phyloP scores from a whole-genome alignment of 1,140 invertebrate species.

The Liolophura sinensis region DNA sequence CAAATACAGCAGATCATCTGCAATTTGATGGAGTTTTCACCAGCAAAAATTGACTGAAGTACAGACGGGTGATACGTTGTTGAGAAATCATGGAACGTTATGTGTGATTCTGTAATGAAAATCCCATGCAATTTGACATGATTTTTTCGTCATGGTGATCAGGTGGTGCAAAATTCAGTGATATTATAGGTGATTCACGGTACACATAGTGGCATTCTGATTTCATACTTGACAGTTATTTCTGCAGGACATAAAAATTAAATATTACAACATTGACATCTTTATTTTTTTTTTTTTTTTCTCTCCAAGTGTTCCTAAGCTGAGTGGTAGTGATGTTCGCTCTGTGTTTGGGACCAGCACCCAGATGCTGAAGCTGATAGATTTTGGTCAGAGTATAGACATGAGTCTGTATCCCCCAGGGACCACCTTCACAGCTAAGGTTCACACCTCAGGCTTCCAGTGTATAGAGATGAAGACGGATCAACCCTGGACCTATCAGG shows the following conservation, averaged over 20 bases:
- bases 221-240: background rate
- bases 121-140: too few relatives aligned
- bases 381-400: constrained; percentile 87
- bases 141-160: too few relatives aligned
- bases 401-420: constrained; percentile 79
- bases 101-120: too few relatives aligned
- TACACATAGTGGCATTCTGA: too few relatives aligned
- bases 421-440: constrained; percentile 76
- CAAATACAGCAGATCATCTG: too few relatives aligned
- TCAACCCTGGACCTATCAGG: constrained; percentile 88
- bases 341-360: constrained; percentile 33
- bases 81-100: too few relatives aligned
- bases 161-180: too few relatives aligned
- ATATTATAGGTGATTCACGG: too few relatives aligned
- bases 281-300: background rate
- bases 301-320: constrained; percentile 6
- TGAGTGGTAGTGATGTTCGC: constrained; percentile 15
- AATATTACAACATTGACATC: background rate
- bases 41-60: too few relatives aligned
- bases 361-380: constrained; percentile 73
- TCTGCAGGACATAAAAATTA: constrained; percentile 14
- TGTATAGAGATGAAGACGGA: constrained; percentile 87
- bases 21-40: too few relatives aligned
- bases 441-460: constrained; percentile 75
- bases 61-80: too few relatives aligned